Evolutionary conservation across 2,888 invertebrate species (phyloP).

Genomic region (Himalopsyche tibetana): DNA sequence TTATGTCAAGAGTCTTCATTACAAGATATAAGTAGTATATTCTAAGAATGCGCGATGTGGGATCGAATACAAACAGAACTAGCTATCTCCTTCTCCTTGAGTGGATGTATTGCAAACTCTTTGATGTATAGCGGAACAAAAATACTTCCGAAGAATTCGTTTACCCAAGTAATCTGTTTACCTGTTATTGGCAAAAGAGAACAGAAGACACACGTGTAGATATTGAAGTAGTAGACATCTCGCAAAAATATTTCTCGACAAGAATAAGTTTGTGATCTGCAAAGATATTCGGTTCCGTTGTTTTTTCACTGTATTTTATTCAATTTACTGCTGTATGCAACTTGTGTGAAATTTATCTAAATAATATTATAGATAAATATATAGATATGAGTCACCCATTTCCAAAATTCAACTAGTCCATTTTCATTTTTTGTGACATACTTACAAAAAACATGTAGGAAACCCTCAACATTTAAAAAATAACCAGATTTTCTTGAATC

Average conservation of each 20-base stretch:
- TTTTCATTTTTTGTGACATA: too few species aligned
- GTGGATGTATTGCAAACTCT: slow-evolving; percentile 15
- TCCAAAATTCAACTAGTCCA: too few species aligned
- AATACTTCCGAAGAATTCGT: slow-evolving; percentile 19
- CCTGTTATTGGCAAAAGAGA: slow-evolving; percentile 39
- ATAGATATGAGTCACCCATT: too few species aligned
- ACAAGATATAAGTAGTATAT: background rate
- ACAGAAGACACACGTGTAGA: background rate
- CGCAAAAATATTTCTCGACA: background rate
- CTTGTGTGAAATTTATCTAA: too few species aligned
- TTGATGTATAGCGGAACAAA: slow-evolving; percentile 5
- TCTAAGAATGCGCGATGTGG: background rate
- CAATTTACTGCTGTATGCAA: too few species aligned
- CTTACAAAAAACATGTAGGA: too few species aligned
- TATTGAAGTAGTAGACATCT: too few species aligned
- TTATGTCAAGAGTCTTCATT: too few species aligned
- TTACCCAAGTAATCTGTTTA: slow-evolving; percentile 35
- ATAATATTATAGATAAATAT: too few species aligned
- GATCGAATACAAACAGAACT: background rate
- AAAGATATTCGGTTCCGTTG: background rate
- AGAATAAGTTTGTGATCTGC: background rate
- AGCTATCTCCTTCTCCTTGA: background rate
- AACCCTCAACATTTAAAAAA: too few species aligned
- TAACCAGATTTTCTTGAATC: too few species aligned
- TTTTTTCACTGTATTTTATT: too few species aligned